These are phyloP conservation scores for Standfussiana lucernea DNA, from an alignment of 2,888 invertebrate genomes.

Conservation along the genomic window DNA sequence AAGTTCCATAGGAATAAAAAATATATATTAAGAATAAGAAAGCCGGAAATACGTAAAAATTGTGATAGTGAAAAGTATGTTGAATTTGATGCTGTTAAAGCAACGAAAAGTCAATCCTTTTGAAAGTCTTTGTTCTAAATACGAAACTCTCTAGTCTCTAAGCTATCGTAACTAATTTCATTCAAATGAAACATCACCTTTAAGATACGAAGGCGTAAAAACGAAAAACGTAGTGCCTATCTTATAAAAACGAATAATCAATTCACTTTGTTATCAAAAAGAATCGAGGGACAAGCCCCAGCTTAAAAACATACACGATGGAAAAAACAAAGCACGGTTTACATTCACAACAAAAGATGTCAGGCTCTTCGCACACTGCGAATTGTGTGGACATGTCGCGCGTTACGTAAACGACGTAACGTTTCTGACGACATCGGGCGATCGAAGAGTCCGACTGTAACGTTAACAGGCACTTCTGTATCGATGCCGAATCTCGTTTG, in stretches of 20 bases:
- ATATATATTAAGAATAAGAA: too few species aligned
- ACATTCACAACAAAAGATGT: constrained; percentile 41
- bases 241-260: constrained; percentile 4
- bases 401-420: background rate
- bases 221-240: background rate
- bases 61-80: background rate
- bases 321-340: constrained; percentile 20
- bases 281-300: background rate
- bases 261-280: constrained; percentile 25
- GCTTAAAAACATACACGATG: constrained; percentile 2
- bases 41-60: too few species aligned
- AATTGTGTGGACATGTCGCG: background rate
- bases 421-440: background rate
- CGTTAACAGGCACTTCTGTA: background rate
- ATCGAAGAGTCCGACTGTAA: background rate
- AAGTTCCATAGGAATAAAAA: background rate
- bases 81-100: too few species aligned
- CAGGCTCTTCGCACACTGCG: background rate
- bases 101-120: too few species aligned
- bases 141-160: background rate
- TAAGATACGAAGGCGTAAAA: background rate
- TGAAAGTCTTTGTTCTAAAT: background rate
- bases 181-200: background rate
- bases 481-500: background rate
- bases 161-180: background rate